Base-by-base conservation (phyloP, 1,140 invertebrate species). In the Bemisia tabaci region DNA sequence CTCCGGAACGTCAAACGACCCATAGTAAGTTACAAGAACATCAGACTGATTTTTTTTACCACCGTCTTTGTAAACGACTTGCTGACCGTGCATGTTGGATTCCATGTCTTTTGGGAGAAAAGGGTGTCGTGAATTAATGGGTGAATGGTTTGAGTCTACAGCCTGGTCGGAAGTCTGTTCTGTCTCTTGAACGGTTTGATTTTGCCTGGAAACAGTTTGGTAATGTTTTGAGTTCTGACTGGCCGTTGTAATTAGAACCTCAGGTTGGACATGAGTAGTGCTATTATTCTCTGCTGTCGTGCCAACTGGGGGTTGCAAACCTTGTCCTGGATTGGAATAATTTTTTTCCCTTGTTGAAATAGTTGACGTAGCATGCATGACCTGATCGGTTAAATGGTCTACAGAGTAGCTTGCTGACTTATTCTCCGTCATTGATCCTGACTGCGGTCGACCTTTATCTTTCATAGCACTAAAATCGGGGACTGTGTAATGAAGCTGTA, bases 51-150 rank as follows among this genome's bases (percentile, higher is more conserved):
- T 48, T 17, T 48, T 48, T 17, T 48, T 5, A 5, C 17, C 33
- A 9, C 17, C 33, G 17, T 48, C 17, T 9, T 17, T 48, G 17
- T 48, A 48, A 5, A 9, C 17, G 33, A 48, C 33, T 48, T 48
- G 33, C 33, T 48, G 33, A 5, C 33, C 33, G 33, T 48, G 33
- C 5, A 48, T 48, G 17, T 48, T 63, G 11, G 62, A 26, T 9
- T 26, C 60, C 17, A n/a, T 60, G 59, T 68, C 67, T 48, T 26
- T 66, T 22, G 67, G 65, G 0, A 68, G 22, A 65, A 65, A 67
- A 39, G 69, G 65, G 39, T 68, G 69, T 27, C 67, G 64, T 60
- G 59, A 65, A 60, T 67, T 68, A 48, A 9, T 48, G 5, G 33
- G 33, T 9, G 17, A 9, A 5, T 5, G 17, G 5, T 5, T 48